Base-by-base conservation (phyloP, 2,113 vertebrate species). In the Mormyrus iriodes region DNA sequence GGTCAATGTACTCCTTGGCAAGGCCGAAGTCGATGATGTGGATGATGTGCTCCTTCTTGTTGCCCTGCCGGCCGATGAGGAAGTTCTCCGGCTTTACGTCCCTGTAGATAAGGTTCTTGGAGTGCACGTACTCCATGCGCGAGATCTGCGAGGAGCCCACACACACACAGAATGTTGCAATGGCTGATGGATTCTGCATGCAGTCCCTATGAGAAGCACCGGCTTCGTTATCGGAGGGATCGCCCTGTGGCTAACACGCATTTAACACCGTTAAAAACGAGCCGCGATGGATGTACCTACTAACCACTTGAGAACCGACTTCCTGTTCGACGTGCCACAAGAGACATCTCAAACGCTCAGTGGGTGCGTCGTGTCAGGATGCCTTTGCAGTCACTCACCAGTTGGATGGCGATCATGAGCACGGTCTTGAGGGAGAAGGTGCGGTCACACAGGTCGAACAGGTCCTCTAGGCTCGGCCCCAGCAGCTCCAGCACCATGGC, bases 1-100 rank as follows among this genome's bases (percentile, higher is more conserved):
- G 97, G 93, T 99, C 98, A 76, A 99, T 98, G 94, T 99, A 99
- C 91, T 99, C 98, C 96, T 99, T 99, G 48, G 98, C 98, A 94
- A 99, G 88, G 91, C 98, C 98, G 96, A 99, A 99, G 96, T 99
- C 98, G 93, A 99, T 99, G 94, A 99, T 99, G 96, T 99, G 98
- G 91, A 99, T 99, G 88, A 99, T 95, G 90, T 98, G 97, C 88
- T 99, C 97, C 93, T 98, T 99, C 93, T 99, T 99, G 89, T 97
- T 99, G 94, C 98, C 98, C 96, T 98, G 98, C 89, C 98, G 96
- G 55, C 98, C 98, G 15, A 99, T 99, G 89, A 99, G 97, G 94
- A 99, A 99, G 92, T 99, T 99, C 93, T 99, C 98, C 7, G 98
- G 98, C 95, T 99, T 99, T 87, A 99, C 98, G 73, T 99, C 98